Conservation (phyloP, 2,797 vertebrate species). For the Pachyuromys duprasi region DNA sequence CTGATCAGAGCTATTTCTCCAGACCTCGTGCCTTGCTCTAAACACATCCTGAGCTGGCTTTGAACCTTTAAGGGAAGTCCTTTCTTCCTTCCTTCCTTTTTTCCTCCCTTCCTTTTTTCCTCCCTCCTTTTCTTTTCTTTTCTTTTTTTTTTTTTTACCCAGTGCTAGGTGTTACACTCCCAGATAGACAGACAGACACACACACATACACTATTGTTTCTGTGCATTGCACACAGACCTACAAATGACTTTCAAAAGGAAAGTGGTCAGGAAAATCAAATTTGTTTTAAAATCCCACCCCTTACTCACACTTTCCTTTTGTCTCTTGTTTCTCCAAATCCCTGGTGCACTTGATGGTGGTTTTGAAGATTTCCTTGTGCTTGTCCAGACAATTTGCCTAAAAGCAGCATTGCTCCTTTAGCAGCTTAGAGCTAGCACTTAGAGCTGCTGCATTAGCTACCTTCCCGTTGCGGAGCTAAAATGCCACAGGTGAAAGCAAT, state of each 20-base stretch:
- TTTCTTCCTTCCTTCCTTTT: accelerated
- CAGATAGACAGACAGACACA: background rate
- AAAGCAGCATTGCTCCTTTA: background rate
- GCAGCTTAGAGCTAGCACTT: background rate
- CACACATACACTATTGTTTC: background rate
- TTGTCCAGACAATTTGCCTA: background rate
- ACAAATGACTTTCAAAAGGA: background rate
- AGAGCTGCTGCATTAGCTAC: background rate
- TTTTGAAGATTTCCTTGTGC: background rate
- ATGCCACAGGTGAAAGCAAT: background rate
- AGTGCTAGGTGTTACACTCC: background rate
- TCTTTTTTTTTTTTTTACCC: background rate
- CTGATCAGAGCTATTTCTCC: background rate
- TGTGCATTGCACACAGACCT: background rate
- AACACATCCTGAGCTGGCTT: background rate
- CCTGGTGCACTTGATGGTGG: too few relatives aligned
- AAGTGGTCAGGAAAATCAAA: background rate
- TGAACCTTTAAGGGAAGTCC: background rate
- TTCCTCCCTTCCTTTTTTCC: accelerated
- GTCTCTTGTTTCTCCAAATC: background rate
- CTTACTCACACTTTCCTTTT: background rate
- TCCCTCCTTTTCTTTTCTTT: background rate
- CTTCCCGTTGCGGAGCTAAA: background rate
- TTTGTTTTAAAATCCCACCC: background rate
- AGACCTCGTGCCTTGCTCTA: too few relatives aligned